phyloP scores from a whole-genome alignment of 2,113 vertebrate species.

The Lucifuga dentata region DNA sequence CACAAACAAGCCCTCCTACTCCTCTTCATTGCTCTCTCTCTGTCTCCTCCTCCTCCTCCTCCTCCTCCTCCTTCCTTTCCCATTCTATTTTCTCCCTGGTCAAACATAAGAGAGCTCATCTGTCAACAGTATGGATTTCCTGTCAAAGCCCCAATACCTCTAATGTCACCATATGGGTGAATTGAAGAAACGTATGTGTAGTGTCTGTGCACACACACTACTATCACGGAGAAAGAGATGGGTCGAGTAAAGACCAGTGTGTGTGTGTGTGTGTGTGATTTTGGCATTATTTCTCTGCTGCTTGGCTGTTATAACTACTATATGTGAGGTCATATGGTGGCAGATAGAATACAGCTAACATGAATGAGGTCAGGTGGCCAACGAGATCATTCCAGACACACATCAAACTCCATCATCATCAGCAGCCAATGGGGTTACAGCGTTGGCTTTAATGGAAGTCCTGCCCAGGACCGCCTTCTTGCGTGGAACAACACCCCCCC shows the following conservation, averaged over 20 bases:
- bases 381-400: conserved; percentile 35
- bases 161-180: conserved; percentile 57
- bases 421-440: conserved; percentile 25
- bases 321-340: conserved; percentile 52
- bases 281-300: conserved; percentile 21
- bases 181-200: conserved; percentile 34
- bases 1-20: conserved; percentile 15
- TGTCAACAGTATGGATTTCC: conserved; percentile 77
- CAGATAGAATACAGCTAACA: conserved; percentile 41
- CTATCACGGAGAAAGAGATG: conserved; percentile 15
- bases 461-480: conserved; percentile 15
- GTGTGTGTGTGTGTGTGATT: neutral
- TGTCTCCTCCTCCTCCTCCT: conserved; percentile 26
- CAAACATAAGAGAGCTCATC: conserved; percentile 66
- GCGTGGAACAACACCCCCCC: conserved; percentile 24
- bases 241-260: conserved; percentile 39
- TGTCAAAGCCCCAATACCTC: conserved; percentile 63
- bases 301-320: conserved; percentile 31
- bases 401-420: conserved; percentile 54
- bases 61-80: conserved; percentile 32
- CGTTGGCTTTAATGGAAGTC: conserved; percentile 26
- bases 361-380: conserved; percentile 37
- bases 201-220: neutral
- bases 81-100: conserved; percentile 65
- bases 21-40: conserved; percentile 31